These are phyloP conservation scores for Brachionus rubens DNA, from an alignment of 1,140 invertebrate species.

Conservation along the genomic window DNA sequence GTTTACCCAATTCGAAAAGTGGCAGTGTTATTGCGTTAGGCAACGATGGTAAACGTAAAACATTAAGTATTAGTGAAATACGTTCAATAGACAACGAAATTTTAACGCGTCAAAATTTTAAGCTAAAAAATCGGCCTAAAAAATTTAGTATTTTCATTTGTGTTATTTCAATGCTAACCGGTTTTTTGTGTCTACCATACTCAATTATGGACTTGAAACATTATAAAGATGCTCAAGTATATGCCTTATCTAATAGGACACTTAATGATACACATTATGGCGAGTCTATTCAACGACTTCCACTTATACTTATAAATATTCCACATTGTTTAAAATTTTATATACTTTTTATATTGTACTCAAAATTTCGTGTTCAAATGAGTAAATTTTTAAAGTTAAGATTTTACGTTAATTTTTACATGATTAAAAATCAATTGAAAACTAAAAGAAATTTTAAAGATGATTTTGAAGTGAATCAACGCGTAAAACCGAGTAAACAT, in stretches of 20 bases:
- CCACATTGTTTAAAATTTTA: conserved; percentile 24
- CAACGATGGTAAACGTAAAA: background rate
- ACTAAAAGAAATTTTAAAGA: too few relatives aligned
- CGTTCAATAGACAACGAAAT: background rate
- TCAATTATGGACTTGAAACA: background rate
- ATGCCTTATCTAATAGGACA: background rate
- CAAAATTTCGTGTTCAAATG: background rate
- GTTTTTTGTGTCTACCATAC: background rate
- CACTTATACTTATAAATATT: background rate
- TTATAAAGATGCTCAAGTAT: conserved; percentile 8
- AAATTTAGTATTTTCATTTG: background rate
- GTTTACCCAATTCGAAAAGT: too few relatives aligned
- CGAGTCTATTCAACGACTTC: background rate
- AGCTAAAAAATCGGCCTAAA: background rate
- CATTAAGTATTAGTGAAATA: background rate
- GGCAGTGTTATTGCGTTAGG: too few relatives aligned
- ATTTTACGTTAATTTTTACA: background rate
- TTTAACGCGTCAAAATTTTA: background rate
- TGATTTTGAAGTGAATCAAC: too few relatives aligned
- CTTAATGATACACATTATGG: background rate
- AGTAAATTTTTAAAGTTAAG: background rate
- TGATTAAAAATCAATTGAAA: background rate
- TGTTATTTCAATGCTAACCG: background rate
- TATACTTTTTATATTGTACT: background rate
- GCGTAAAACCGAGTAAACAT: too few relatives aligned